phyloP scores from a whole-genome alignment of 2,797 vertebrate species.

The Podargus strigoides region DNA sequence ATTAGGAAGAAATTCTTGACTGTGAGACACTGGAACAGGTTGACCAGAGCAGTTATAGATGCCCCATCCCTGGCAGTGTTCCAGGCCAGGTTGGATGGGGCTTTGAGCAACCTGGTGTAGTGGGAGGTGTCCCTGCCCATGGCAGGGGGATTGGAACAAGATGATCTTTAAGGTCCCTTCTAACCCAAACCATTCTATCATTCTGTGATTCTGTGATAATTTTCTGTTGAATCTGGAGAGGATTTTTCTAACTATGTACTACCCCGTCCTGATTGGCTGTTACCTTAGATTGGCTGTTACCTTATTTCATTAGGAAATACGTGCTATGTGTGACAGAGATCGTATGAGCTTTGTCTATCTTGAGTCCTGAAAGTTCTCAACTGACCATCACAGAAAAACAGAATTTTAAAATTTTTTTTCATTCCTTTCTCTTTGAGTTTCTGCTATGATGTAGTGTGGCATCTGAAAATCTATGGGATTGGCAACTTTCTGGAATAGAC shows the following conservation, averaged over 20 bases:
- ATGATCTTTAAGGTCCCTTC: too few species aligned
- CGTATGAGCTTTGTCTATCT: not conserved
- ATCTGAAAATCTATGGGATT: not conserved
- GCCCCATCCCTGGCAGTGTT: too few species aligned
- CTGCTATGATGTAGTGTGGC: not conserved
- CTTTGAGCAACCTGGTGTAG: too few species aligned
- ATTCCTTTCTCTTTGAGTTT: not conserved
- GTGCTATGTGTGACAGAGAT: not conserved
- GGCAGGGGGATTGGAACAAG: too few species aligned
- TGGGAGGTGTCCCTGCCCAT: too few species aligned
- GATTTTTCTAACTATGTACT: not conserved
- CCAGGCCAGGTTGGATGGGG: too few species aligned
- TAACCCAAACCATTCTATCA: too few species aligned
- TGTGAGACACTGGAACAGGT: too few species aligned
- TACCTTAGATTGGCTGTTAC: not conserved
- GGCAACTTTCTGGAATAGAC: not conserved
- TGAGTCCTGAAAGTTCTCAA: not conserved
- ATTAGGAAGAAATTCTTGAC: too few species aligned
- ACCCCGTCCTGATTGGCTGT: not conserved
- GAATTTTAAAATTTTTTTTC: not conserved
- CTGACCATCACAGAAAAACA: not conserved
- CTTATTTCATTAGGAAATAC: not conserved
- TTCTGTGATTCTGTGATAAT: too few species aligned
- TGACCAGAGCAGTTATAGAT: too few species aligned
- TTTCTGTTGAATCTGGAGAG: not conserved